Conservation (phyloP, 2,888 invertebrate species). For the Microchrysa polita region DNA sequence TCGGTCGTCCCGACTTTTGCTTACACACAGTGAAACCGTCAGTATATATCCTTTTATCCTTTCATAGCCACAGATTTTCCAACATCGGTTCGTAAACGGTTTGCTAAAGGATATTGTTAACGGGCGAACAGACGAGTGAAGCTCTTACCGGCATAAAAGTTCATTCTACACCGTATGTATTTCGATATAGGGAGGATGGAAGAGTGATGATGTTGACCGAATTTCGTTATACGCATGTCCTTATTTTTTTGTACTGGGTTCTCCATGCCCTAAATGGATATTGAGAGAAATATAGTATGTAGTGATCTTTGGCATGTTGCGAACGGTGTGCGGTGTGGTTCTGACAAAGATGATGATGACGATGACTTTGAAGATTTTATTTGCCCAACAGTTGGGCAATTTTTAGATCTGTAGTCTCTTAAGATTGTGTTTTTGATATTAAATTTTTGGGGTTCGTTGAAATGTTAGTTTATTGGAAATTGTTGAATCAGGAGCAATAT, state of each 20-base stretch:
- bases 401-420: conserved; percentile 23
- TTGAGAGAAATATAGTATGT: no score
- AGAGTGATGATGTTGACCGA: background rate
- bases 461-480: background rate
- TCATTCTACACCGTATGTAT: background rate
- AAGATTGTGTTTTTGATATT: conserved; percentile 8
- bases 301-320: no score
- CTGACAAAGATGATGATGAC: conserved; percentile 3
- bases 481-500: background rate
- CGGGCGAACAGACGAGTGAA: background rate
- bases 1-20: background rate
- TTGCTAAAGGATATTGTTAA: conserved; percentile 34
- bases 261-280: no score
- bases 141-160: background rate
- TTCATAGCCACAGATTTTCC: conserved; percentile 39
- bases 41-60: conserved; percentile 29
- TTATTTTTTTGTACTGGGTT: background rate
- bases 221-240: background rate
- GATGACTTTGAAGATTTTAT: conserved; percentile 22
- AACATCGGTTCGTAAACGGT: conserved; percentile 32
- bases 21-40: background rate
- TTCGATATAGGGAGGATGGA: background rate
- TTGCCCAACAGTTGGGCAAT: conserved; percentile 43
- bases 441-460: background rate
- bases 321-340: background rate